phyloP scores from a whole-genome alignment of 1,140 invertebrate genomes.

The Drosophila nikananu region DNA sequence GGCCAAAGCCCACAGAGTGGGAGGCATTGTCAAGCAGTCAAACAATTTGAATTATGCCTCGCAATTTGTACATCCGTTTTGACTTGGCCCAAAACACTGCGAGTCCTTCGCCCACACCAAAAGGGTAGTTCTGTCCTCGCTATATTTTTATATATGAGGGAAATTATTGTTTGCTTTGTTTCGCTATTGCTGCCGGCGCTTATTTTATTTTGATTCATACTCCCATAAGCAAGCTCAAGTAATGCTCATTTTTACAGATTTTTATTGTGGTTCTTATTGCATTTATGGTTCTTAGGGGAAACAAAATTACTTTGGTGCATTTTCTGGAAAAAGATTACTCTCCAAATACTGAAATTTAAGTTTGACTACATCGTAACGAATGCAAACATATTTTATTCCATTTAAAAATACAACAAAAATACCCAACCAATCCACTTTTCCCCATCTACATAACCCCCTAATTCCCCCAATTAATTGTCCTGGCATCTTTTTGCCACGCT shows the following conservation, averaged over 20 bases:
- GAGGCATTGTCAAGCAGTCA: conserved; percentile 76
- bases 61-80: conserved; percentile 83
- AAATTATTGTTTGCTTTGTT: conserved; percentile 81
- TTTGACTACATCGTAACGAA: neutral
- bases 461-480: conserved; percentile 69
- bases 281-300: conserved; percentile 34
- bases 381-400: neutral
- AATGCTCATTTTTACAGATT: conserved; percentile 59
- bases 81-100: conserved; percentile 53
- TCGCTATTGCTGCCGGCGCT: conserved; percentile 58
- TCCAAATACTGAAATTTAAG: neutral
- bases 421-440: neutral
- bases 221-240: conserved; percentile 23
- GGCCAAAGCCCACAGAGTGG: conserved; percentile 6
- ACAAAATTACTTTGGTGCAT: conserved; percentile 13
- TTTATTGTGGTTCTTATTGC: conserved; percentile 79
- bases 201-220: conserved; percentile 50
- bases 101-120: conserved; percentile 5
- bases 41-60: conserved; percentile 84
- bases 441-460: neutral
- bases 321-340: neutral
- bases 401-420: neutral
- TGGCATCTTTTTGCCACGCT: conserved; percentile 46
- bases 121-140: conserved; percentile 10
- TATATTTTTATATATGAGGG: conserved; percentile 60